A percentile compares a stretch with the other conserved stretches of the same genome.
Evolutionary conservation across 2,888 invertebrate genomes (phyloP).

Genomic region (Alitta virens): DNA sequence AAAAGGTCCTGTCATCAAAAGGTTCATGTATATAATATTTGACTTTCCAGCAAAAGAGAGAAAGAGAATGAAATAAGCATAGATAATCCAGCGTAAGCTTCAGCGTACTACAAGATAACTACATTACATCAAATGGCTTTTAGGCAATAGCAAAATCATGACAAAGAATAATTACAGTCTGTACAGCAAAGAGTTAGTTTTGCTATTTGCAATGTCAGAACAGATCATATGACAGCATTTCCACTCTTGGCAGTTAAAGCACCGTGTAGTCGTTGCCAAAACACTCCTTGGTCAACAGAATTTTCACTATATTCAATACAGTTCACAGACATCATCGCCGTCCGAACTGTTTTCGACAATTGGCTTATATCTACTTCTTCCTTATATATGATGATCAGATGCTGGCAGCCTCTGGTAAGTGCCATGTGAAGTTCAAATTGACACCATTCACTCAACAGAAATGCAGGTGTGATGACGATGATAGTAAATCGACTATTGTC

Average conservation of each 20-base stretch:
- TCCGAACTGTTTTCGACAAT: neutral
- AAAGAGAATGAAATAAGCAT: no score
- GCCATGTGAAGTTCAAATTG: neutral
- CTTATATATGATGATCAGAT: neutral
- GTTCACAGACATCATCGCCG: neutral
- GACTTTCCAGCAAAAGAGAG: no score
- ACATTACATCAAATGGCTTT: no score
- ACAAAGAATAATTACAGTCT: no score
- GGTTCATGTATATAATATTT: no score
- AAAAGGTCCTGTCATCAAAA: no score
- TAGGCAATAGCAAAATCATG: no score
- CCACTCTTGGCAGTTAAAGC: neutral
- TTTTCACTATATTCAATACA: neutral
- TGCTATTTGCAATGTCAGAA: no score
- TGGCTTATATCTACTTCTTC: neutral
- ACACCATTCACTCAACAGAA: neutral
- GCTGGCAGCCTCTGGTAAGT: neutral
- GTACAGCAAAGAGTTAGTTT: no score
- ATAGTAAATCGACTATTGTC: neutral
- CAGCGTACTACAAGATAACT: no score
- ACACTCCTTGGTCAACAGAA: neutral
- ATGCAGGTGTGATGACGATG: neutral
- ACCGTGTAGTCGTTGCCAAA: neutral
- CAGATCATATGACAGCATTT: no score
- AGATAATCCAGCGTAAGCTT: no score